These are phyloP conservation scores for Andrena bucephala DNA, from an alignment of 2,888 invertebrate species.

Conservation along the genomic window DNA sequence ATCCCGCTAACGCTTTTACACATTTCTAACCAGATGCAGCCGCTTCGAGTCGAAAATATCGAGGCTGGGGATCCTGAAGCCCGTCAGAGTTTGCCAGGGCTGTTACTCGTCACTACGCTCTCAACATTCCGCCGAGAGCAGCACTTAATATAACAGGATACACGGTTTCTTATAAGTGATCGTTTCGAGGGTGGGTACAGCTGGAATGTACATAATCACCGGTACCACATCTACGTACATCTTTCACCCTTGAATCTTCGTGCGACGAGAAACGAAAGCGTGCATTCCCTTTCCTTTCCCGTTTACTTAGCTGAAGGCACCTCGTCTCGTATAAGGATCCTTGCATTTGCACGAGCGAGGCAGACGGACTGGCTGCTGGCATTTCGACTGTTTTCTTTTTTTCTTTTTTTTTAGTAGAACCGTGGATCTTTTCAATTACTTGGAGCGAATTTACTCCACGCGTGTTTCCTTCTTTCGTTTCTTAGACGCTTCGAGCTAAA, in stretches of 20 bases:
- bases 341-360: slow-evolving; percentile 33
- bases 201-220: slow-evolving; percentile 67
- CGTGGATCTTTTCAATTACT: neutral
- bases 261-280: slow-evolving; percentile 35
- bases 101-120: slow-evolving; percentile 90
- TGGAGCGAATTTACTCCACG: neutral
- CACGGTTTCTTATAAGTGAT: slow-evolving; percentile 38
- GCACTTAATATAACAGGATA: slow-evolving; percentile 73
- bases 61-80: slow-evolving; percentile 95
- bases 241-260: slow-evolving; percentile 35
- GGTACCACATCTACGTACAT: slow-evolving; percentile 39
- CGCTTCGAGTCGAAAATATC: slow-evolving; percentile 98
- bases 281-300: slow-evolving; percentile 29
- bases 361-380: slow-evolving; percentile 36
- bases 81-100: slow-evolving; percentile 97
- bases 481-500: neutral
- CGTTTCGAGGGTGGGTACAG: slow-evolving; percentile 40
- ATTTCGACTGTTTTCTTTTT: slow-evolving; percentile 49
- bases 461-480: neutral
- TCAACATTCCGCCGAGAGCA: slow-evolving; percentile 81
- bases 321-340: neutral
- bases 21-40: slow-evolving; percentile 89
- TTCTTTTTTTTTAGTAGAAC: neutral
- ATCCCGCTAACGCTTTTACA: slow-evolving; percentile 7
- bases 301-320: neutral